These are phyloP conservation scores for Semnopithecus entellus DNA, from an alignment of 2,113 vertebrate genomes.

Conservation along the genomic window DNA sequence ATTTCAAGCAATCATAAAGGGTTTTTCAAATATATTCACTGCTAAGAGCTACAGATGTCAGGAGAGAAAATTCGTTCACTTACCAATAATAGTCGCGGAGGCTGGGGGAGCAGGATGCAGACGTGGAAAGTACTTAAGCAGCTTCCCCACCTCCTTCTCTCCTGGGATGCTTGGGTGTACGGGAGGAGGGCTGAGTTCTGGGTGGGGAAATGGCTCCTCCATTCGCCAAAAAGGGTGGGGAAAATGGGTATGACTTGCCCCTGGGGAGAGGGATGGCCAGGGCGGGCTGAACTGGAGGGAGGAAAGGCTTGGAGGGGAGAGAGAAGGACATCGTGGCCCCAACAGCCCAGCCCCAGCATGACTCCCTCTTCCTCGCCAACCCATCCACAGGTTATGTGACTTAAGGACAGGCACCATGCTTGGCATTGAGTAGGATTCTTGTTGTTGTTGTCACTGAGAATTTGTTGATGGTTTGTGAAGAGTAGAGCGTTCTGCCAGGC, in stretches of 20 bases:
- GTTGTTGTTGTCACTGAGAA: neutral
- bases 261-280: neutral
- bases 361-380: neutral
- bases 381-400: neutral
- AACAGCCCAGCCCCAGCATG: no score
- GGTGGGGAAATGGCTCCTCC: neutral
- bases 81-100: constrained; percentile 77
- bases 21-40: constrained; percentile 82
- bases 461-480: neutral
- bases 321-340: neutral
- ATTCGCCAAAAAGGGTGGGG: neutral
- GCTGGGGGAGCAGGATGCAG: constrained; percentile 47
- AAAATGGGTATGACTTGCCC: no score
- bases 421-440: neutral
- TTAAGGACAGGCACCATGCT: neutral
- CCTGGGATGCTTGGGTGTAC: neutral
- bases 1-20: constrained; percentile 80
- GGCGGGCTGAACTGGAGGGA: neutral
- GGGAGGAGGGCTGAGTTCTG: neutral
- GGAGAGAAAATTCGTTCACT: constrained; percentile 81
- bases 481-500: neutral
- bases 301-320: neutral
- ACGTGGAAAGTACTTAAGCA: constrained; percentile 65
- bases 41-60: constrained; percentile 76
- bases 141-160: neutral